These are phyloP conservation scores for Drosophila anomelani DNA, from an alignment of 2,888 invertebrate species.

Conservation along the genomic window DNA sequence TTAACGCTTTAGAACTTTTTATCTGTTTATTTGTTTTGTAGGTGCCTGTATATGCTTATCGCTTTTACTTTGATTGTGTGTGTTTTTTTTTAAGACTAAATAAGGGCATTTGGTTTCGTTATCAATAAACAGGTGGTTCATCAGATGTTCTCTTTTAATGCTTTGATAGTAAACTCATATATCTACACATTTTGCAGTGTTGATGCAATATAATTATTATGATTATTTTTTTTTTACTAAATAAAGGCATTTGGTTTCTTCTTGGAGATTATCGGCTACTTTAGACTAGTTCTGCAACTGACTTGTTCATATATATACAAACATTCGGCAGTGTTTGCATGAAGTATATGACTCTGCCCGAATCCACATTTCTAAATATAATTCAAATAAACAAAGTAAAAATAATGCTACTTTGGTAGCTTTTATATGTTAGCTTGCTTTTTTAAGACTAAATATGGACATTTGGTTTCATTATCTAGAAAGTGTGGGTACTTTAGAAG, in stretches of 20 bases:
- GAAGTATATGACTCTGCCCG: too few relatives aligned
- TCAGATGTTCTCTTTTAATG: not conserved
- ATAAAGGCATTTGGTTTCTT: not conserved
- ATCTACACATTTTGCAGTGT: not conserved
- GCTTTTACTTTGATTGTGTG: not conserved
- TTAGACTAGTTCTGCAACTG: too few relatives aligned
- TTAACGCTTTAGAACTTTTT: not conserved
- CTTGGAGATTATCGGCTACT: too few relatives aligned
- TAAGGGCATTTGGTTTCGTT: not conserved
- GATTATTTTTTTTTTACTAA: not conserved
- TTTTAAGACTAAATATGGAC: not conserved
- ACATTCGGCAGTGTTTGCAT: too few relatives aligned
- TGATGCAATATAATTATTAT: constrained; percentile 61
- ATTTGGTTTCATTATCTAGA: not conserved
- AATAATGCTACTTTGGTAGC: too few relatives aligned
- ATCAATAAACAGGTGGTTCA: not conserved
- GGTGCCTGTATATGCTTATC: not conserved
- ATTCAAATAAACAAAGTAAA: too few relatives aligned
- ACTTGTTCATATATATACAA: too few relatives aligned
- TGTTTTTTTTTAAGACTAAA: not conserved
- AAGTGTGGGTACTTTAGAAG: constrained; percentile 27
- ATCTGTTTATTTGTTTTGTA: not conserved
- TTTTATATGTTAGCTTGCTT: not conserved
- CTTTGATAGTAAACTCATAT: not conserved
- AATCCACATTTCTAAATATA: too few relatives aligned